Evolutionary conservation across 1,140 invertebrate genomes (phyloP), one percentile per base, ranked within the genome.

Genomic region (Dendroctonus ponderosae): DNA sequence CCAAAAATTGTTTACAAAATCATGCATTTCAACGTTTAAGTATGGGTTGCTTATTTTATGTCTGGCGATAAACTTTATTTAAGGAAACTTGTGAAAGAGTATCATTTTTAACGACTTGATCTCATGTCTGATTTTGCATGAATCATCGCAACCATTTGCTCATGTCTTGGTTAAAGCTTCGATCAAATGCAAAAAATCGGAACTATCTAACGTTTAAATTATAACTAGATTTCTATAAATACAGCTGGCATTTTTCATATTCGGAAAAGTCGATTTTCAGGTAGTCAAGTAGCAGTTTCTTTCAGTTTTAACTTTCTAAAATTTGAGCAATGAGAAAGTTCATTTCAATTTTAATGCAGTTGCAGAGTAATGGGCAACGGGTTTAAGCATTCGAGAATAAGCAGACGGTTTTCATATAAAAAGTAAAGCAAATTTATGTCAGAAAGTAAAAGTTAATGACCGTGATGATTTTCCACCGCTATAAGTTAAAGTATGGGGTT

Each of bases 1-100:
- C 38, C 46, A 48, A 52, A 52, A 52, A 52, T 52, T 52, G 50
- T 52, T 26, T 52, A 52, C 9, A 52, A 52, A 52, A 14, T 26
- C 44, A 5, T 46, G 12, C 9, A 46, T 52, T 14, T 52, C 14
- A 52, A 37, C 50, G 50, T 26, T 52, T 52, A 26, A 52, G 5
- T 9, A 37, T 26, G 8, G 9, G 12, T 15, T 52, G 50, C 50
- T 52, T 52, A 52, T 52, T 52, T 52, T 52, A 52, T 52, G 50
- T 52, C n/a, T 26, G 50, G 37, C 50, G 5, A 52, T 52, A 52
- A 52, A 52, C 14, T 26, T 52, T n/a, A 52, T 26, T 52, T 52
- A 26, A 26, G 26, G 15, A 52, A 52, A 26, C 4, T 52, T 26
- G 37, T 52, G 12, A 52, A 52, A 52, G 50, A n/a, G 50, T 26